These are phyloP conservation scores for Corythoichthys haematopterus DNA, from an alignment of 2,113 vertebrate genomes.

Conservation along the genomic window DNA sequence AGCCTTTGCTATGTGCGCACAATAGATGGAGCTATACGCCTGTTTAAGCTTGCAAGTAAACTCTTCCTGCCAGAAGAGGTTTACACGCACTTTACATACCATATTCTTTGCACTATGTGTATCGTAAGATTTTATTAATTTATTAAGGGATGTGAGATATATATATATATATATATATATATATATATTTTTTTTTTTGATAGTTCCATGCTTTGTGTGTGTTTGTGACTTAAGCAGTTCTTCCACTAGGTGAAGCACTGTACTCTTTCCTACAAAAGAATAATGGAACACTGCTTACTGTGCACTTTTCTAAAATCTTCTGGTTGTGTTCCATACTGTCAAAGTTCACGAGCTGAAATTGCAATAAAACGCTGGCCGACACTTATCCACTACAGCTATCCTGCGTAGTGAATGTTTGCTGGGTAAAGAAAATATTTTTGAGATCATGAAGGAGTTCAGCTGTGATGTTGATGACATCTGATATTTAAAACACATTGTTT, in stretches of 20 bases:
- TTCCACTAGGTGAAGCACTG: conserved; percentile 46
- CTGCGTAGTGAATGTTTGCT: neutral
- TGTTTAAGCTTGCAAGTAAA: neutral
- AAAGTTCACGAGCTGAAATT: conserved; percentile 46
- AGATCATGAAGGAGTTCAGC: neutral
- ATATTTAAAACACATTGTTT: conserved; percentile 1
- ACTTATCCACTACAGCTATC: conserved; percentile 9
- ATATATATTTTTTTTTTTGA: too few relatives aligned
- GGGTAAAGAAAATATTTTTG: neutral
- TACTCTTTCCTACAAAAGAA: conserved; percentile 6
- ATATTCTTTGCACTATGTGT: neutral
- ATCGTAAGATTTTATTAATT: neutral
- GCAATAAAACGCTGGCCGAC: conserved; percentile 29
- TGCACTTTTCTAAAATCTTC: conserved; percentile 24
- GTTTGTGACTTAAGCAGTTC: neutral
- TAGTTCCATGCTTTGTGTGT: too few relatives aligned
- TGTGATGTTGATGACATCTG: neutral
- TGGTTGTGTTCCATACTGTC: conserved; percentile 39
- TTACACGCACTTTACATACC: neutral
- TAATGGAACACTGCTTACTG: conserved; percentile 6
- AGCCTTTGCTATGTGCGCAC: conserved; percentile 2
- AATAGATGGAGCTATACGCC: conserved; percentile 48
- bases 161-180: too few relatives aligned
- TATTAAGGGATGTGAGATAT: neutral
- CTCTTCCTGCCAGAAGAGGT: neutral